phyloP scores from a whole-genome alignment of 2,888 invertebrate species.

The Cheilosia grossa region DNA sequence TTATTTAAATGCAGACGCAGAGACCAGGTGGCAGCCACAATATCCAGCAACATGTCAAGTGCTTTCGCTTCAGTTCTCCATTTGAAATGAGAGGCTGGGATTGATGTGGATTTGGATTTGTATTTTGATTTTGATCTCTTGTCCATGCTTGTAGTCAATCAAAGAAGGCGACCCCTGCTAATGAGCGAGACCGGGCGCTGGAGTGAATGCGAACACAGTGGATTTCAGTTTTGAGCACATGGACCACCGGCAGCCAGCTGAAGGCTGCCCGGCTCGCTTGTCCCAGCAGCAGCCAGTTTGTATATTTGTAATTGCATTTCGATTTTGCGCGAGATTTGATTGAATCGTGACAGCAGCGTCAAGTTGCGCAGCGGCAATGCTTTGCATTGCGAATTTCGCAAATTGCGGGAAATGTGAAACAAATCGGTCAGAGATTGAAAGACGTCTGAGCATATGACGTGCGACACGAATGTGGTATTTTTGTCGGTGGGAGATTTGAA shows the following conservation, averaged over 20 bases:
- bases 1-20: not conserved
- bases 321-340: conserved; percentile 63
- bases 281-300: conserved; percentile 52
- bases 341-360: conserved; percentile 67
- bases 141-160: conserved; percentile 70
- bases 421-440: conserved; percentile 68
- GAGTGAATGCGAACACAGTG: conserved; percentile 42
- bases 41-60: conserved; percentile 57
- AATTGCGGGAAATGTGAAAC: conserved; percentile 72
- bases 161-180: conserved; percentile 68
- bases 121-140: conserved; percentile 66
- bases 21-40: conserved; percentile 62
- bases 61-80: conserved; percentile 55
- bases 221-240: conserved; percentile 18
- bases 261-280: conserved; percentile 39
- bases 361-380: conserved; percentile 46
- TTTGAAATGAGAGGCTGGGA: conserved; percentile 29
- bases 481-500: not conserved
- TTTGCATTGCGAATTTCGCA: conserved; percentile 69
- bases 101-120: conserved; percentile 53
- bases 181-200: conserved; percentile 59
- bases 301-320: conserved; percentile 70
- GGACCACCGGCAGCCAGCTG: conserved; percentile 62
- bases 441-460: conserved; percentile 63
- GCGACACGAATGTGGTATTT: conserved; percentile 44